phyloP scores from a whole-genome alignment of 2,888 invertebrate species.

The Eulithis prunata region DNA sequence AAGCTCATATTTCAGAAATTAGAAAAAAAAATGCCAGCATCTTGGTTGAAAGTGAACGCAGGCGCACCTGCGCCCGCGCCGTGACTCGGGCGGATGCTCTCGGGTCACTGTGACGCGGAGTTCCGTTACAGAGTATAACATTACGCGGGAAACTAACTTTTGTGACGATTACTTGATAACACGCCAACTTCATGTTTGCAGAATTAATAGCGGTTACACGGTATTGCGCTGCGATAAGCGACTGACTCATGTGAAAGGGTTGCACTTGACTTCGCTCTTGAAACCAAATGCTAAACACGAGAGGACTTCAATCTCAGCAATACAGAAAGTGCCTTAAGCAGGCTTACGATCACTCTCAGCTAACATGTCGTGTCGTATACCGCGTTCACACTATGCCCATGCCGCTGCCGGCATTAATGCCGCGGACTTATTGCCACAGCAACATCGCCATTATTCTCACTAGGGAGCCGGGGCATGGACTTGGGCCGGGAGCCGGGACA shows the following conservation, averaged over 20 bases:
- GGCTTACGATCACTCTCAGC: no score
- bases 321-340: no score
- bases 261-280: constrained; percentile 7
- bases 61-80: constrained; percentile 71
- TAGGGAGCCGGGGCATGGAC: no score
- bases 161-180: constrained; percentile 38
- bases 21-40: constrained; percentile 62
- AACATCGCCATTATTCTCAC: no score
- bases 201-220: constrained; percentile 9
- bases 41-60: constrained; percentile 76
- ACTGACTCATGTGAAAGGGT: constrained; percentile 8
- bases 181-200: constrained; percentile 12
- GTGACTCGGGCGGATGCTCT: constrained; percentile 66
- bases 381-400: no score
- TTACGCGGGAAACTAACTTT: constrained; percentile 48
- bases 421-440: no score
- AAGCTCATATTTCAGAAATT: constrained; percentile 39
- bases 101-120: constrained; percentile 61
- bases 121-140: constrained; percentile 63
- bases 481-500: no score
- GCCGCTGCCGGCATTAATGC: no score
- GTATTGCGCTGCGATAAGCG: constrained; percentile 13
- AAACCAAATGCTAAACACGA: background rate
- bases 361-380: no score
- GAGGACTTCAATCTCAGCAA: background rate